These are phyloP conservation scores for Paracanthobrama guichenoti DNA, from an alignment of 2,113 vertebrate genomes.

Conservation along the genomic window DNA sequence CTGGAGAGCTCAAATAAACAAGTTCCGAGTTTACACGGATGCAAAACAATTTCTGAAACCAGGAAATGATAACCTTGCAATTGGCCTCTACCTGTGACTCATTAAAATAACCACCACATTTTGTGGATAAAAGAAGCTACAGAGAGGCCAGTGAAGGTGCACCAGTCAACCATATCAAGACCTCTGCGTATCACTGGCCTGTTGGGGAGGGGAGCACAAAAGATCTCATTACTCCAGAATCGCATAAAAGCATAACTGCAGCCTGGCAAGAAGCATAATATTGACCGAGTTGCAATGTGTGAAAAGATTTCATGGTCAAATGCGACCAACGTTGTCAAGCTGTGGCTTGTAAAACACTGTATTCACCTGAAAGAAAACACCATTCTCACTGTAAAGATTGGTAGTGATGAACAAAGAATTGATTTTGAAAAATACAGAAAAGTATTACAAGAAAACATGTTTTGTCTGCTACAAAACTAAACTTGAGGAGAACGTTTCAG, in stretches of 20 bases:
- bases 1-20: neutral
- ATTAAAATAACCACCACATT: slow-evolving; percentile 30
- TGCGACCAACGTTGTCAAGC: neutral
- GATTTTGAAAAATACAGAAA: neutral
- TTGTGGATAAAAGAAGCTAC: slow-evolving; percentile 25
- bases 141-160: slow-evolving; percentile 10
- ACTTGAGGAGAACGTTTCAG: neutral
- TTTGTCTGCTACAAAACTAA: neutral
- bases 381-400: neutral
- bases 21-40: slow-evolving; percentile 1
- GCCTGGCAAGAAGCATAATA: neutral
- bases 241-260: slow-evolving; percentile 4
- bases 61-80: neutral
- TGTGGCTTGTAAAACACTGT: neutral
- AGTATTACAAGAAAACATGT: neutral
- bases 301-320: slow-evolving; percentile 27
- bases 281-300: slow-evolving; percentile 26
- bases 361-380: neutral
- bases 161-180: slow-evolving; percentile 31
- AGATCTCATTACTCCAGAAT: neutral
- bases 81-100: slow-evolving; percentile 26
- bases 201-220: slow-evolving; percentile 1
- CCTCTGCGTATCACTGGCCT: slow-evolving; percentile 11
- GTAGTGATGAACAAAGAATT: neutral
- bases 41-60: neutral